Percentiles rank a stretch among this genome's conserved stretches.
Conservation (phyloP, 2,888 invertebrate species). For the Thymelicus acteon region DNA sequence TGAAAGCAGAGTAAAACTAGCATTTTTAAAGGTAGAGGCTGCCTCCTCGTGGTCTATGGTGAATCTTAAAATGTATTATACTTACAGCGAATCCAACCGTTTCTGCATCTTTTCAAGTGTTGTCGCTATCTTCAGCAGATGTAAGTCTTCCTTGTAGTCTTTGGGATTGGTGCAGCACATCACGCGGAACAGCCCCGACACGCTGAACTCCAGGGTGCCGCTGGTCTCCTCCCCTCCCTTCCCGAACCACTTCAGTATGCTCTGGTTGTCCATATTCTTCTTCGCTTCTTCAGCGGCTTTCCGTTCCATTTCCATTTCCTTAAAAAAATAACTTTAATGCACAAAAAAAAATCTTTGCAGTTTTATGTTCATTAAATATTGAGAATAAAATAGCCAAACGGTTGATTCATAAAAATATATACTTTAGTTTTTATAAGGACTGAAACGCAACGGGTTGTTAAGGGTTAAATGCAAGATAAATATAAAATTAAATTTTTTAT, state of each 20-base stretch:
- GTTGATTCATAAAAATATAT: no score
- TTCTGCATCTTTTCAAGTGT: constrained; percentile 91
- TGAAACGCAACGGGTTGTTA: no score
- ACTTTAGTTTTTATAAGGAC: no score
- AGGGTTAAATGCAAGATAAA: no score
- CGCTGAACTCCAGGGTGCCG: constrained; percentile 92
- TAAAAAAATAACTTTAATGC: constrained; percentile 1
- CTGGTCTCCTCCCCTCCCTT: constrained; percentile 89
- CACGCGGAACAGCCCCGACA: constrained; percentile 94
- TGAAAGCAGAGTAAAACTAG: no score
- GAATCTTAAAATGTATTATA: constrained; percentile 34
- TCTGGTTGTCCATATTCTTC: constrained; percentile 91
- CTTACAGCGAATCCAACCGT: constrained; percentile 86
- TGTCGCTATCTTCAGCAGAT: constrained; percentile 92
- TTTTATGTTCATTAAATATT: no score
- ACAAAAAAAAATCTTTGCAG: no score
- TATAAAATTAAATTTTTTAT: no score
- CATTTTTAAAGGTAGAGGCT: no score
- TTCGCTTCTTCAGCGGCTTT: constrained; percentile 92
- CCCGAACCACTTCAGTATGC: constrained; percentile 90
- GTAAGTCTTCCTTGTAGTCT: constrained; percentile 92
- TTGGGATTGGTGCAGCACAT: constrained; percentile 95
- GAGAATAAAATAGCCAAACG: no score
- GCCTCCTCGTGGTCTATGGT: no score
- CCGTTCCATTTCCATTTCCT: constrained; percentile 94